Conservation (phyloP, 2,888 invertebrate genomes). For the Lagria hirta region DNA sequence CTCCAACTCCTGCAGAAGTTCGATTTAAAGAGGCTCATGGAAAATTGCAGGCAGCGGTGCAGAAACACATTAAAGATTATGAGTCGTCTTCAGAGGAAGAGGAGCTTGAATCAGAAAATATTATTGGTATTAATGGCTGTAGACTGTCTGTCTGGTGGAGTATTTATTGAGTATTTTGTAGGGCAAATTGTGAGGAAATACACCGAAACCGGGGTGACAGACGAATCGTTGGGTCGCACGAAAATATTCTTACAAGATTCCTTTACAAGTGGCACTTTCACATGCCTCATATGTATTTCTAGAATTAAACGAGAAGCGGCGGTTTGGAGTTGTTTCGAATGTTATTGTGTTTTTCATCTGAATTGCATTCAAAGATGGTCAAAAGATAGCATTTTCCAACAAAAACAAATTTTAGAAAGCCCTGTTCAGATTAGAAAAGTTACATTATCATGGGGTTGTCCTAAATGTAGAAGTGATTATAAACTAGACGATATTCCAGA, state of each 20-base stretch:
- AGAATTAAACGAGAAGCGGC: slow-evolving; percentile 77
- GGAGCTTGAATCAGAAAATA: slow-evolving; percentile 55
- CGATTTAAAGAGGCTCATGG: slow-evolving; percentile 56
- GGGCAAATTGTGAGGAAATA: slow-evolving; percentile 58
- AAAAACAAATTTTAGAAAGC: slow-evolving; percentile 62
- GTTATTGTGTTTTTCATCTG: slow-evolving; percentile 84
- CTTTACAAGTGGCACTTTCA: slow-evolving; percentile 75
- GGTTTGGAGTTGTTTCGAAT: slow-evolving; percentile 85
- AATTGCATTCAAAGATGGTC: slow-evolving; percentile 91
- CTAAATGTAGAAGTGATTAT: slow-evolving; percentile 86
- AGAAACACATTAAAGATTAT: slow-evolving; percentile 55
- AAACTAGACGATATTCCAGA: slow-evolving; percentile 65
- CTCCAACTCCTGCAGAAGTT: slow-evolving; percentile 38
- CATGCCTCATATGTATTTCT: slow-evolving; percentile 89
- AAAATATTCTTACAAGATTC: slow-evolving; percentile 75
- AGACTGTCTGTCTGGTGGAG: not conserved
- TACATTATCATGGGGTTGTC: slow-evolving; percentile 69
- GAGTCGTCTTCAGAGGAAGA: slow-evolving; percentile 60
- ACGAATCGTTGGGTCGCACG: slow-evolving; percentile 60
- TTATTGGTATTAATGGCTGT: slow-evolving; percentile 50
- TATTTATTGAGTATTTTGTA: slow-evolving; percentile 44
- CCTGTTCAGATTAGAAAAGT: slow-evolving; percentile 53
- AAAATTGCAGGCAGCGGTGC: slow-evolving; percentile 56
- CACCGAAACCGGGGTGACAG: slow-evolving; percentile 49
- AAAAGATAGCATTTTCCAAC: slow-evolving; percentile 77